A percentile compares a stretch with the other conserved stretches of the same genome.
phyloP scores from a whole-genome alignment of 2,113 vertebrate genomes.

The Thinocorus orbignyianus region DNA sequence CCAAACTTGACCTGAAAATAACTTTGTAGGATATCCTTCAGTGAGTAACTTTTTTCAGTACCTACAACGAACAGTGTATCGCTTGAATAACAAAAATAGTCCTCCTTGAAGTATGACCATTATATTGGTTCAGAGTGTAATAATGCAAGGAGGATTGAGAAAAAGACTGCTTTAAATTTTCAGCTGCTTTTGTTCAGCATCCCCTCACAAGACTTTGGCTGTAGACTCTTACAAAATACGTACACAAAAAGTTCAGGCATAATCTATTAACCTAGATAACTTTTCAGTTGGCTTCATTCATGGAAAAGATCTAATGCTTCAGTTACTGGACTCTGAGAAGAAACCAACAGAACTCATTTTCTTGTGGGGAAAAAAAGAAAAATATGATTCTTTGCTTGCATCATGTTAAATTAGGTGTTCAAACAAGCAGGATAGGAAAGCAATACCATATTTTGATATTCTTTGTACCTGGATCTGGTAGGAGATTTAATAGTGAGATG shows the following conservation, averaged over 20 bases:
- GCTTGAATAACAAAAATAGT: neutral
- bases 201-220: neutral
- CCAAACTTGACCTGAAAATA: neutral
- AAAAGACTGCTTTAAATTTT: neutral
- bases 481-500: accelerated
- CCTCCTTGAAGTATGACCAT: no score
- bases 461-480: neutral
- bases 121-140: no score
- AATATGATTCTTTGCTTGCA: neutral
- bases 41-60: neutral
- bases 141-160: neutral
- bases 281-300: neutral
- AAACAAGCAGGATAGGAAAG: neutral
- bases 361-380: accelerated
- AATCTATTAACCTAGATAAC: neutral
- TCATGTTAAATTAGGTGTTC: neutral
- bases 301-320: neutral
- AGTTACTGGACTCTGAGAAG: neutral
- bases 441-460: neutral
- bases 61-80: neutral
- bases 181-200: neutral
- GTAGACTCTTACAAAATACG: neutral
- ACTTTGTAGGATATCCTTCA: neutral
- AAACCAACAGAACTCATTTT: no score
- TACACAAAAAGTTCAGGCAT: neutral